Evolutionary conservation across 2,888 invertebrate genomes (phyloP), one percentile per base, ranked within the genome.

Genomic region (Suillia variegata): DNA sequence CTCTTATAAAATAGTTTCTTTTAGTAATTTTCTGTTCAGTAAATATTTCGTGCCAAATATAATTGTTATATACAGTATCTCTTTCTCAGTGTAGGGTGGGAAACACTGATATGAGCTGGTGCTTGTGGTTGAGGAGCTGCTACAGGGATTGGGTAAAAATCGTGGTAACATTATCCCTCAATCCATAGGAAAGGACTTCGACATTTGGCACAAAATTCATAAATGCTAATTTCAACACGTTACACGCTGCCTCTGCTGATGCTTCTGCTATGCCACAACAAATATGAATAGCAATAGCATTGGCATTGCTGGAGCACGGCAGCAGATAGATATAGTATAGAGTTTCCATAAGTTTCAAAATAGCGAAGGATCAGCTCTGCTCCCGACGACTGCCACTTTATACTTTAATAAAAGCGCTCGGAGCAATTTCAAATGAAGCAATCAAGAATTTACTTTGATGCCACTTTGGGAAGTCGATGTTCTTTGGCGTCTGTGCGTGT

Each of bases 211-310:
- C 70, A 70, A 73, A 71, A 73, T 77, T 76, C 76, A 76, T 77
- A 77, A 77, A 77, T 77, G 75, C 74, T 77, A 76, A 77, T 77
- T 76, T 75, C 75, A 71, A 73, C 75, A 76, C 74, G 70, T 74
- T 73, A 70, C 70, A 72, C 72, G 66, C 70, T 67, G 18, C 72
- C 72, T 73, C 70, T 67, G 12, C 72, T 72, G n/a, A n/a, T n/a
- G n/a, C n/a, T n/a, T n/a, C n/a, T n/a, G n/a, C n/a, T n/a, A n/a
- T n/a, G n/a, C n/a, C n/a, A n/a, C 72, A 72, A 73, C 72, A 73
- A 73, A 73, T 73, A 73, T 73, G 72, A 73, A 73, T 73, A 73
- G n/a, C n/a, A 73, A 71, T 72, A 71, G 73, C 72, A 73, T 72
- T 70, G 66, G 70, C 68, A 64, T 54, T 8, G 31, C 6, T 12